These are phyloP conservation scores for Cataglyphis altisquamis DNA, from an alignment of 2,888 invertebrate species.

Conservation along the genomic window DNA sequence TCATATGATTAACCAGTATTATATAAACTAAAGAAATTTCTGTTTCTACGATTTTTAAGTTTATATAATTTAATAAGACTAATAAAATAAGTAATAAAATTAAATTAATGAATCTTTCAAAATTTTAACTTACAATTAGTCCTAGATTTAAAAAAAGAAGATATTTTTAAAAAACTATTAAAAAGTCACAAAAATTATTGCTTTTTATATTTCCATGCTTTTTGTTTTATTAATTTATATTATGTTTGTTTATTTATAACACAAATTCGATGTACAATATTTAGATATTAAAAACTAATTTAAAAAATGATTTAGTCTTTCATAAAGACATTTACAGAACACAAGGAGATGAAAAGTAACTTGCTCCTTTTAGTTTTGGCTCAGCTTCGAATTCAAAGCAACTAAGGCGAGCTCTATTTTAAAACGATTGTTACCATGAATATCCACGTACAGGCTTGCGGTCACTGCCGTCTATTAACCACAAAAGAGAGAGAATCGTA, in stretches of 20 bases:
- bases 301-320: not conserved
- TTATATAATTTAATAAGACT: not conserved
- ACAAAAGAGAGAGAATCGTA: not conserved
- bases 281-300: constrained; percentile 6
- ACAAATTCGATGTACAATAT: not conserved
- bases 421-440: constrained; percentile 19
- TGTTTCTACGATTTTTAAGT: not conserved
- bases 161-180: not conserved
- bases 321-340: not conserved
- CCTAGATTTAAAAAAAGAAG: not conserved
- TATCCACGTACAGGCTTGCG: constrained; percentile 30
- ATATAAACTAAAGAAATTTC: not conserved
- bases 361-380: constrained; percentile 5
- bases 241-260: not conserved
- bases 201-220: not conserved
- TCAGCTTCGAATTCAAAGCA: not conserved
- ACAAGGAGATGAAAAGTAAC: not conserved
- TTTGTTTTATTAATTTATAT: constrained; percentile 10
- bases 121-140: not conserved
- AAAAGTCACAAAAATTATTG: not conserved
- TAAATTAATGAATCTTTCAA: not conserved
- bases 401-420: constrained; percentile 20
- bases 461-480: constrained; percentile 38
- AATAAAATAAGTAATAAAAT: constrained; percentile 20
- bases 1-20: not conserved